These are phyloP conservation scores for Thunnus thynnus DNA, from an alignment of 2,113 vertebrate species.

Conservation along the genomic window DNA sequence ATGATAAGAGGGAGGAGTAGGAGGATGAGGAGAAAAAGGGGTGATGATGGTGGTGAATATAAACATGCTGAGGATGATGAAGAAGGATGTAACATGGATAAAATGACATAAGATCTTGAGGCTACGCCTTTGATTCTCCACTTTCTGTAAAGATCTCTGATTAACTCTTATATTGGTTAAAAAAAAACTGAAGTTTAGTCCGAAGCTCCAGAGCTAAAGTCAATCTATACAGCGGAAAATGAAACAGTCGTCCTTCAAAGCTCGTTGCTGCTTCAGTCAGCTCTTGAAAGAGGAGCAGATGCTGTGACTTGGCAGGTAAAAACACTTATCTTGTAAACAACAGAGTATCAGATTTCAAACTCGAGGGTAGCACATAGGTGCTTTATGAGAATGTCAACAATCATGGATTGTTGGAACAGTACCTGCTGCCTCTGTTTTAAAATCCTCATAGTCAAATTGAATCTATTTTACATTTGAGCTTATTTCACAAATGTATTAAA, in stretches of 20 bases:
- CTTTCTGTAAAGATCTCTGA: not conserved
- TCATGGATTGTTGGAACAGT: not conserved
- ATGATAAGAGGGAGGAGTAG: not conserved
- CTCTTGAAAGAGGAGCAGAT: conserved; percentile 9
- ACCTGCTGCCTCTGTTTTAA: not conserved
- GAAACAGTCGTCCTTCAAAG: conserved; percentile 32
- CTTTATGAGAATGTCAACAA: conserved; percentile 26
- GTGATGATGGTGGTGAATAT: conserved; percentile 5
- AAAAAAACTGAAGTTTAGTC: not conserved
- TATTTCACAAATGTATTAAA: conserved; percentile 8
- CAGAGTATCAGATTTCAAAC: not conserved
- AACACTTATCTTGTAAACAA: conserved; percentile 46
- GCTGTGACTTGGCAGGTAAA: conserved; percentile 22
- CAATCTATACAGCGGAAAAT: not conserved
- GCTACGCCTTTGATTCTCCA: not conserved
- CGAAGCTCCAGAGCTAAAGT: not conserved
- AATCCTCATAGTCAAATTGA: not conserved
- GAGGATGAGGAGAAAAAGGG: not conserved
- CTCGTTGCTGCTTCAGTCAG: conserved; percentile 1
- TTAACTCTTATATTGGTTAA: not conserved
- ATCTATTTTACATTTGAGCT: not conserved
- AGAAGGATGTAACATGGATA: conserved; percentile 16
- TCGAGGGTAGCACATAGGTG: not conserved
- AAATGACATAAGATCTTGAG: not conserved
- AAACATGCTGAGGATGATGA: not conserved